Base-by-base conservation (phyloP, 2,888 invertebrate species). In the Itoplectis maculator region DNA sequence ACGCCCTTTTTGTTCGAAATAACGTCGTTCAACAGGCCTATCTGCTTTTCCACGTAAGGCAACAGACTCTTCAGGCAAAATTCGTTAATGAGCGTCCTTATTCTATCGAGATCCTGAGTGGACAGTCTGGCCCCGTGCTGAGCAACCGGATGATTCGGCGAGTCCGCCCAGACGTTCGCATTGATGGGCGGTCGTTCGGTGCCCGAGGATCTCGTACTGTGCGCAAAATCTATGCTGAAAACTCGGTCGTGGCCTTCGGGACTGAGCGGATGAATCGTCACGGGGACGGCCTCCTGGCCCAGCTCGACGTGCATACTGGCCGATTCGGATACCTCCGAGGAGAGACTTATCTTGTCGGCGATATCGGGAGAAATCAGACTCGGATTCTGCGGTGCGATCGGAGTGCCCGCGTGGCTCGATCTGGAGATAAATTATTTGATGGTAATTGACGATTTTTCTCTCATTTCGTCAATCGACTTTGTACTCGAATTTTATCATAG, bases 1-100 rank as follows among this genome's bases (percentile, higher is more conserved):
- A 99, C 96, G 6, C 98, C 98, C 93, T 99, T 98, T 90, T 97
- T 97, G 89, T 97, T 97, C 23, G 96, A 95, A 74, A 96, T 95
- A 86, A 96, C 94, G 91, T 98, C 98, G 89, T 96, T 96, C 51
- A 98, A 93, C 79, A 95, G 94, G 74, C 95, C 95, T 88, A 99
- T 96, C 93, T 98, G 96, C 90, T 96, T 96, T 92, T 99, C 99
- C 49, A 98, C 96, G 92, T 98, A 97, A 0, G 99, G 99, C 83
- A 99, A 94, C 79, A 99, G 93, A 23, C 97, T 97, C 89, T 97
- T 96, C 13, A 96, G 94, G 80, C 96, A 96, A 93, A 98, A 99
- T 90, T 99, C 98, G 88, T 96, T 96, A 54, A 99, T 94, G 90
- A 99, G 96, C 86, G 95, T 95, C 88, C 97, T 95, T 54, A 99